These are phyloP conservation scores for Chamaetylas fuelleborni DNA, from an alignment of 2,113 vertebrate species.

Conservation along the genomic window DNA sequence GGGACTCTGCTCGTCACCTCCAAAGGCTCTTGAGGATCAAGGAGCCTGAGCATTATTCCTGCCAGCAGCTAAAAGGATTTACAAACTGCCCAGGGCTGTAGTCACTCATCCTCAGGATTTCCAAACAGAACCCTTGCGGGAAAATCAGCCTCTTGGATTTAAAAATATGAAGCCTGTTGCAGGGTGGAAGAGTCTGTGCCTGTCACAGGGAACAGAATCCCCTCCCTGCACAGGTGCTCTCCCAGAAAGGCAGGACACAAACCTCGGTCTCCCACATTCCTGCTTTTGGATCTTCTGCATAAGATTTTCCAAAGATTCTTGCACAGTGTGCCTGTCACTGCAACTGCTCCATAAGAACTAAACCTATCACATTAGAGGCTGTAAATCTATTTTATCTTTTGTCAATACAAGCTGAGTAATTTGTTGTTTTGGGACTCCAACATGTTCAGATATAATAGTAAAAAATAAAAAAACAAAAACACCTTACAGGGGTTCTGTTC, in stretches of 20 bases:
- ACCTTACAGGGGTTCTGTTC: background rate
- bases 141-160: background rate
- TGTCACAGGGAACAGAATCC: background rate
- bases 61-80: background rate
- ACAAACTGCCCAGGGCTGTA: background rate
- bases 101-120: background rate
- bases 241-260: background rate
- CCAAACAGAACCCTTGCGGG: background rate
- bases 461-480: background rate
- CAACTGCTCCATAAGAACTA: background rate
- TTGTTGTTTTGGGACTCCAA: background rate
- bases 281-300: background rate
- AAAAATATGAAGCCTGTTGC: background rate
- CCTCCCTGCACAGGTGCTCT: background rate
- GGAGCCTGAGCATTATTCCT: background rate
- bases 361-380: background rate
- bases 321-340: background rate
- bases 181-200: background rate
- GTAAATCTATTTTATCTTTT: background rate
- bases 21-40: background rate
- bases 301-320: background rate
- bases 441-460: background rate
- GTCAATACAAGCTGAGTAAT: background rate
- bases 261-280: rapidly evolving
- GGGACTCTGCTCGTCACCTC: slow-evolving; percentile 26